Base-by-base conservation (phyloP, 2,797 vertebrate genomes). In the Sebastes dallii region DNA sequence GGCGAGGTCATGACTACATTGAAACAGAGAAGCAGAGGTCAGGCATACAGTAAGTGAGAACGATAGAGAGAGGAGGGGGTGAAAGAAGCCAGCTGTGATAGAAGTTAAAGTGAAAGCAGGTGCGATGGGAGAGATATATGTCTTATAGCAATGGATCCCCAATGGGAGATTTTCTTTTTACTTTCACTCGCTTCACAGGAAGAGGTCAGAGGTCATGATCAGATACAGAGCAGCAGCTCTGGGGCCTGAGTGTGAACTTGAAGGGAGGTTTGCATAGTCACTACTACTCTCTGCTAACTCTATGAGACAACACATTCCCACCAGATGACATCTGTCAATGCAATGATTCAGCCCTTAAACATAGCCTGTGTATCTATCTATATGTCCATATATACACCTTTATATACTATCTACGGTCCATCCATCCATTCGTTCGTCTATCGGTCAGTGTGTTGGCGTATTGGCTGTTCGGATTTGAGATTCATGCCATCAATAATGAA, bases 201-300 rank as follows among this genome's bases (percentile, higher is more conserved):
- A 39, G 73, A 80, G 73, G 78, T 86, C 66, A 77, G 67, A 42
- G 82, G 78, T 86, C 78, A 84, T 1, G 46, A 74, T 84, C 82
- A 75, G 22, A 67, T 24, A 69, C 61, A 81, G 70, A 59, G 46
- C 36, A 46, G 64, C n/a, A 39, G 61, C 46, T 62, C 59, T 54
- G 24, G 8, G 39, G 39, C 22, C 54, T 46, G 1, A 20, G 16
- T 20, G 22, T 64, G 36, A 25, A 72, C 58, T 29, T 54, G 6
- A 62, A 67, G 52, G 29, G 1, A 2, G 34, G 56, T 60, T 72
- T 70, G 29, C 5, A 58, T 52, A 36, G 66, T 56, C 1, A 39
- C 46, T 67, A 55, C 16, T 52, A 12, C 12, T 52, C 54, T 55
- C 42, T 30, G 46, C 29, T 30, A 39, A 79, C 20, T 46, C 9